These are phyloP conservation scores for Synaphobranchus kaupii DNA, from an alignment of 2,797 vertebrate species.

Conservation along the genomic window DNA sequence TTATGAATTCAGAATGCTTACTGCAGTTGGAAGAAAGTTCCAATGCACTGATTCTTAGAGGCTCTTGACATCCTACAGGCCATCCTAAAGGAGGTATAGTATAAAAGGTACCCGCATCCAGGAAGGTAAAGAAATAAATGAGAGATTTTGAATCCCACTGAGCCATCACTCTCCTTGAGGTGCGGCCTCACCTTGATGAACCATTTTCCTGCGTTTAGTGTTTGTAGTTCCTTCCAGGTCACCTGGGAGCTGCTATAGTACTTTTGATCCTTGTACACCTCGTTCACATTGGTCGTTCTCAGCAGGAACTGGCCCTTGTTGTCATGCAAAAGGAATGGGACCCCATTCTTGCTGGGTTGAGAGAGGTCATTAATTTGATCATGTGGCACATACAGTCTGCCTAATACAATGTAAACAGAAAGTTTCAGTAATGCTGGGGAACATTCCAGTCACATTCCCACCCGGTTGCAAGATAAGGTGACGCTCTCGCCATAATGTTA, in stretches of 20 bases:
- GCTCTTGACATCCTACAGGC: no score
- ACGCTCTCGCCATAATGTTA: no score
- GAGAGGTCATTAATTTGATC: background rate
- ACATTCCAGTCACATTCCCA: no score
- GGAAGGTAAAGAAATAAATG: background rate
- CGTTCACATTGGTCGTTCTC: conserved; percentile 82
- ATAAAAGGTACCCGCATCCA: no score
- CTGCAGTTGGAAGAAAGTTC: no score
- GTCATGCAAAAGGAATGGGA: conserved; percentile 93
- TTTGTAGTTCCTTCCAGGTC: conserved; percentile 75
- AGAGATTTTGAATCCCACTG: background rate
- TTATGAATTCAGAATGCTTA: no score
- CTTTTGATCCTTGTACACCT: conserved; percentile 62
- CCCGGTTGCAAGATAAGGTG: no score
- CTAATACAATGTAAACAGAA: background rate
- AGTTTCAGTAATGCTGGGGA: no score
- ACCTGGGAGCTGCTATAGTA: conserved; percentile 63
- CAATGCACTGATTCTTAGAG: no score
- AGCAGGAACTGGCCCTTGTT: conserved; percentile 61
- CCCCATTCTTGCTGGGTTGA: conserved; percentile 73
- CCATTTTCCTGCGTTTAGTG: conserved; percentile 87
- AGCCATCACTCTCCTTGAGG: background rate
- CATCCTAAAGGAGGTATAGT: background rate
- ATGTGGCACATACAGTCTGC: background rate
- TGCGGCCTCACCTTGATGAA: conserved; percentile 82